These are phyloP conservation scores for Hypomesus transpacificus DNA, from an alignment of 2,113 vertebrate species.

Conservation along the genomic window DNA sequence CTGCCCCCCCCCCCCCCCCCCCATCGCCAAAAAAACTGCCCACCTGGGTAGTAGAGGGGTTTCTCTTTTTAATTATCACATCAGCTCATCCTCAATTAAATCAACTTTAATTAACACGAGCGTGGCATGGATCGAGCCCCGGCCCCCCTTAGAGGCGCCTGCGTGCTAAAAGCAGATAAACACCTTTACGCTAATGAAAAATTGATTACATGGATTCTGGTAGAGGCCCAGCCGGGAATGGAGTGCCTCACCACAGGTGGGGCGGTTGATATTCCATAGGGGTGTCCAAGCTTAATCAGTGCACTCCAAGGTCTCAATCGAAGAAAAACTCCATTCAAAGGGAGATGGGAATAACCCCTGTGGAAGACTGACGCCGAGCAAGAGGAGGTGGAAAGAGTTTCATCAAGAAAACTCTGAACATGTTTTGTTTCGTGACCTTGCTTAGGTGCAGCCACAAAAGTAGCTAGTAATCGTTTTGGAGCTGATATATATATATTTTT, in stretches of 20 bases:
- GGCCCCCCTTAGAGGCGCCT: constrained; percentile 69
- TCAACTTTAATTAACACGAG: constrained; percentile 99
- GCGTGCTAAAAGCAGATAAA: constrained; percentile 98
- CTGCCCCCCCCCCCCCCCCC: constrained; percentile 26
- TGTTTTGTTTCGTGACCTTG: too few species aligned
- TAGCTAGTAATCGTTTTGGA: too few species aligned
- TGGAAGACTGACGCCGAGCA: constrained; percentile 23
- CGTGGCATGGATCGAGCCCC: constrained; percentile 88
- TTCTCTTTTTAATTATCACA: constrained; percentile 91
- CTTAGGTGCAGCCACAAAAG: too few species aligned
- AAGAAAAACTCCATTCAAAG: constrained; percentile 62
- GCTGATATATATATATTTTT: too few species aligned
- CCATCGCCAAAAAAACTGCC: constrained; percentile 32
- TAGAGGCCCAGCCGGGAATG: constrained; percentile 77
- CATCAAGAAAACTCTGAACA: constrained; percentile 21
- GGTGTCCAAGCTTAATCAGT: constrained; percentile 63
- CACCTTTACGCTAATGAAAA: constrained; percentile 98
- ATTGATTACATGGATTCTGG: constrained; percentile 93
- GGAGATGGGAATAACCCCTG: constrained; percentile 45
- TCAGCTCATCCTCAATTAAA: constrained; percentile 93
- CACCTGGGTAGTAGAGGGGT: constrained; percentile 48
- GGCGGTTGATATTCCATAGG: constrained; percentile 70
- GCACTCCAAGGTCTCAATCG: constrained; percentile 63
- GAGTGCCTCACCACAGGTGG: constrained; percentile 63
- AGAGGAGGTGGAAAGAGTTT: background rate